A percentile compares a stretch with the other conserved stretches of the same genome.
These are phyloP conservation scores for Venusia cambrica DNA, from an alignment of 2,888 invertebrate genomes.

Conservation along the genomic window DNA sequence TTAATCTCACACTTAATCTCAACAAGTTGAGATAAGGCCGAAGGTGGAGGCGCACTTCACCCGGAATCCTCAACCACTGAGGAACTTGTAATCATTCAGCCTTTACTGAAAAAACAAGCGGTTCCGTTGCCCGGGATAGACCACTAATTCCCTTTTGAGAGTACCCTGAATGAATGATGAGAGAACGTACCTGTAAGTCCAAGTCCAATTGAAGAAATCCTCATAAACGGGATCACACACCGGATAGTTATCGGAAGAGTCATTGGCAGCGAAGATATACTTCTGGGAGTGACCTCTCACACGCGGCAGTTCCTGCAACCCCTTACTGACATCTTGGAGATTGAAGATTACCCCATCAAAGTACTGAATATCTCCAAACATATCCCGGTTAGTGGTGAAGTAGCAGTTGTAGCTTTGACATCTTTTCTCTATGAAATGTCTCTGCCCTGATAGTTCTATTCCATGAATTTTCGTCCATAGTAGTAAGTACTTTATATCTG, in stretches of 20 bases:
- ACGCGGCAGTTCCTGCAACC: constrained; percentile 34
- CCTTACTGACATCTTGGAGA: constrained; percentile 43
- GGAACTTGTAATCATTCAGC: too few species aligned
- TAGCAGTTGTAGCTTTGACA: constrained; percentile 57
- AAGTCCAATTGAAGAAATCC: constrained; percentile 67
- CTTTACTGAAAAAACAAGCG: too few species aligned
- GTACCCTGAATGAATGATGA: too few species aligned
- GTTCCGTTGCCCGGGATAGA: too few species aligned
- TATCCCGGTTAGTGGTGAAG: constrained; percentile 50
- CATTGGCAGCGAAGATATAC: constrained; percentile 61
- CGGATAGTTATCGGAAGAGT: constrained; percentile 60
- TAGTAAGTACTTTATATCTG: constrained; percentile 56
- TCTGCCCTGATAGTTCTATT: constrained; percentile 44
- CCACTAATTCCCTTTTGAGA: too few species aligned
- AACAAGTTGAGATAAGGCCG: too few species aligned
- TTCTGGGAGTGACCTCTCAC: constrained; percentile 50
- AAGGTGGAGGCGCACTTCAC: too few species aligned
- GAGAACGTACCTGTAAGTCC: constrained; percentile 71
- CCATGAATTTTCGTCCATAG: constrained; percentile 53
- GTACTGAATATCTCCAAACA: constrained; percentile 48
- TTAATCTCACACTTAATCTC: too few species aligned
- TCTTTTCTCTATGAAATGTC: constrained; percentile 38
- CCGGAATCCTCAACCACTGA: too few species aligned
- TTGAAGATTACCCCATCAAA: constrained; percentile 64
- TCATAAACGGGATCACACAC: constrained; percentile 54